Evolutionary conservation across 2,888 invertebrate species (phyloP).

Genomic region (Agrochola lota): DNA sequence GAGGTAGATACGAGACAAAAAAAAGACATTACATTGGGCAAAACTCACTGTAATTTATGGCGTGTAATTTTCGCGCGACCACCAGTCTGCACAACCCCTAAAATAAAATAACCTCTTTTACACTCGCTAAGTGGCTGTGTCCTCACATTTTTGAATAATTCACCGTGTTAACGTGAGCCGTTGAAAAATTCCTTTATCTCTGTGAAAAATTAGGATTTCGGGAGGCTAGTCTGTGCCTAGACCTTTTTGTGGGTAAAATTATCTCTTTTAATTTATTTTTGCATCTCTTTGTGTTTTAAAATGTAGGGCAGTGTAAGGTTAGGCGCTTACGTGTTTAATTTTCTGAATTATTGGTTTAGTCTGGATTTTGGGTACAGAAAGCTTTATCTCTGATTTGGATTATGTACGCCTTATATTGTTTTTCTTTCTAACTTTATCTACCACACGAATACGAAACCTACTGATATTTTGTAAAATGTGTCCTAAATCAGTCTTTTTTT

Average conservation of each 20-base stretch:
- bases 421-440: too few relatives aligned
- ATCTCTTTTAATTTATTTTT: constrained; percentile 39
- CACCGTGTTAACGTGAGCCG: constrained; percentile 23
- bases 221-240: constrained; percentile 6
- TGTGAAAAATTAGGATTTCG: constrained; percentile 14
- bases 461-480: too few relatives aligned
- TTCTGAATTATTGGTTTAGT: not conserved
- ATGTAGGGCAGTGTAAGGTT: not conserved
- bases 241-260: constrained; percentile 42
- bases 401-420: too few relatives aligned
- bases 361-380: not conserved
- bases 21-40: not conserved
- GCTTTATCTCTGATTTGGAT: too few relatives aligned
- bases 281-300: constrained; percentile 2
- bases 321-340: too few relatives aligned
- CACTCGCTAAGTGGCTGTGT: constrained; percentile 19
- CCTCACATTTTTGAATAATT: constrained; percentile 49
- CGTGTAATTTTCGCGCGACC: not conserved
- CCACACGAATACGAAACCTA: too few relatives aligned
- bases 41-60: constrained; percentile 9
- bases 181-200: constrained; percentile 32
- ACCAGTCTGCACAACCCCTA: constrained; percentile 5
- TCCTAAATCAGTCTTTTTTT: too few relatives aligned
- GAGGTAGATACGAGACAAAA: not conserved
- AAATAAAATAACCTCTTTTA: constrained; percentile 38